These are phyloP conservation scores for Gastrophryne carolinensis DNA, from an alignment of 2,797 vertebrate genomes.

Conservation along the genomic window DNA sequence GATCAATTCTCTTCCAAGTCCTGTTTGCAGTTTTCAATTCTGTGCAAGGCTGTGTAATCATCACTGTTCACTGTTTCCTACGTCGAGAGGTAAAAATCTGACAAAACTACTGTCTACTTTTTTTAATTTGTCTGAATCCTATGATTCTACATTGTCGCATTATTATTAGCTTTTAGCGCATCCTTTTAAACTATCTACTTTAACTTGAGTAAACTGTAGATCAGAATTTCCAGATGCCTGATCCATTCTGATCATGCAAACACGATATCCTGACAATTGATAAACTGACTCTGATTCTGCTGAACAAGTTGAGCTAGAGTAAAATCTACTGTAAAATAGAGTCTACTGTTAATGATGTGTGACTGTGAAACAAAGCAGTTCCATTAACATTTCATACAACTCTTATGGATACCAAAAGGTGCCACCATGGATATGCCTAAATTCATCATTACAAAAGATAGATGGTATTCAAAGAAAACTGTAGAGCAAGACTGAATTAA, in stretches of 20 bases:
- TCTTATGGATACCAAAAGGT: neutral
- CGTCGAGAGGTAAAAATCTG: slow-evolving; percentile 85
- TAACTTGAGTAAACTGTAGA: no score
- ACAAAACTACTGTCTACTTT: neutral
- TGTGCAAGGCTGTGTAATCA: slow-evolving; percentile 95
- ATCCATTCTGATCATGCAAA: no score
- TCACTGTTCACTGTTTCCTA: slow-evolving; percentile 94
- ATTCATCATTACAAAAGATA: neutral
- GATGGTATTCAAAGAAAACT: neutral
- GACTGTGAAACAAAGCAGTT: neutral
- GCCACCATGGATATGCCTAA: neutral
- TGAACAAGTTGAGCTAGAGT: no score
- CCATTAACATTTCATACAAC: neutral
- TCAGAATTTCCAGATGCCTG: no score
- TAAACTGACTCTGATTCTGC: no score
- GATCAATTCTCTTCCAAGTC: slow-evolving; percentile 95
- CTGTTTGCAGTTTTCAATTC: slow-evolving; percentile 98
- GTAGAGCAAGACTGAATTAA: no score
- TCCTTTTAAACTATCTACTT: no score
- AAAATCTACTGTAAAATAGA: no score
- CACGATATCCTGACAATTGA: no score
- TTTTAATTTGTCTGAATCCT: neutral
- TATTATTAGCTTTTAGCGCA: no score
- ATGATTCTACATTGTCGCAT: no score
- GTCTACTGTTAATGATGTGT: neutral